Evolutionary conservation across 2,888 invertebrate species (phyloP).

Genomic region (Syrista parreyssii): DNA sequence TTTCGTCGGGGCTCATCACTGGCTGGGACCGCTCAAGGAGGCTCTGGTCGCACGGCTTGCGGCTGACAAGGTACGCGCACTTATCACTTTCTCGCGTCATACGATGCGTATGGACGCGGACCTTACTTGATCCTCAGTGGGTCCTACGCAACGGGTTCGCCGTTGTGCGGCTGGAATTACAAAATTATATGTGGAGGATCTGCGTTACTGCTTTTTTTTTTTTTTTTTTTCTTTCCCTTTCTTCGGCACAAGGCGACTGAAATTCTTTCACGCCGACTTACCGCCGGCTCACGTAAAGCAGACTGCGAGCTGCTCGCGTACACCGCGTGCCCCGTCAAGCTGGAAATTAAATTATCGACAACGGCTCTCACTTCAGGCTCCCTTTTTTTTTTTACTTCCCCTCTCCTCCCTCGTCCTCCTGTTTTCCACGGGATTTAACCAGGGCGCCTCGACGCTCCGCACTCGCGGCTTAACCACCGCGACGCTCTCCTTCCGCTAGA

Average conservation of each 20-base stretch:
- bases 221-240: constrained; percentile 7
- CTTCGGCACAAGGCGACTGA: too few species aligned
- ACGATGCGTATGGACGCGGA: too few species aligned
- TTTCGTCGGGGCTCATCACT: constrained; percentile 90
- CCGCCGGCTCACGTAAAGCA: too few species aligned
- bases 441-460: not conserved
- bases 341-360: too few species aligned
- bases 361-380: constrained; percentile 8
- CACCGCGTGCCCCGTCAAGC: too few species aligned
- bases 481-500: constrained; percentile 11
- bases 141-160: not conserved
- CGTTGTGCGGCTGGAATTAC: too few species aligned
- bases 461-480: constrained; percentile 7
- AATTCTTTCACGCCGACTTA: too few species aligned
- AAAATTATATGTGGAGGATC: too few species aligned
- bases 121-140: not conserved
- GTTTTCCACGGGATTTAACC: constrained; percentile 18
- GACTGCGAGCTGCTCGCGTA: too few species aligned
- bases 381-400: constrained; percentile 11
- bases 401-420: constrained; percentile 10
- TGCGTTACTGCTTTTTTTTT: not conserved
- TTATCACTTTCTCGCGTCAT: too few species aligned
- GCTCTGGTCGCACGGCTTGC: constrained; percentile 70
- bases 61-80: constrained; percentile 74
- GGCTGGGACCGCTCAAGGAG: constrained; percentile 81